These are phyloP conservation scores for Silurus aristotelis DNA, from an alignment of 2,797 vertebrate genomes.

Conservation along the genomic window DNA sequence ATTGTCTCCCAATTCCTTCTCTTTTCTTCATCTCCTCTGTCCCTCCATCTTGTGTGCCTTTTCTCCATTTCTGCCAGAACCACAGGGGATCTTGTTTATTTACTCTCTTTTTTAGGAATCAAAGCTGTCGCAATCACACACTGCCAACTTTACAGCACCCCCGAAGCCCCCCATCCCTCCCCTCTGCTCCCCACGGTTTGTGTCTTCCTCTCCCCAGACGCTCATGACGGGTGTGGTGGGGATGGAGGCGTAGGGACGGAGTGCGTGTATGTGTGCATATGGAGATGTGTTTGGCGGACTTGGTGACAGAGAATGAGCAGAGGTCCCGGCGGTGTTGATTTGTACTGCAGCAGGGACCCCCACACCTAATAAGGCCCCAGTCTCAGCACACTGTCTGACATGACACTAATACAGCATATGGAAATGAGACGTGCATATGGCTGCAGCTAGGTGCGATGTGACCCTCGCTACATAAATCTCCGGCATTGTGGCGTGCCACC, in stretches of 20 bases:
- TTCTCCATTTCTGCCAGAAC: slow-evolving; percentile 63
- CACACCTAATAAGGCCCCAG: slow-evolving; percentile 67
- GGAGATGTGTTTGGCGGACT: slow-evolving; percentile 54
- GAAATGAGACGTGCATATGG: slow-evolving; percentile 70
- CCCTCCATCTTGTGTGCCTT: slow-evolving; percentile 50
- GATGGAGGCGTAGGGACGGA: slow-evolving; percentile 33
- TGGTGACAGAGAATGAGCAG: slow-evolving; percentile 56
- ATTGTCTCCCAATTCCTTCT: slow-evolving; percentile 26
- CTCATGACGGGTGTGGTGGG: slow-evolving; percentile 33
- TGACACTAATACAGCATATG: slow-evolving; percentile 67
- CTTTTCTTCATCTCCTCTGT: slow-evolving; percentile 32
- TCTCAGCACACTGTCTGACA: slow-evolving; percentile 61
- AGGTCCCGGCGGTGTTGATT: slow-evolving; percentile 63
- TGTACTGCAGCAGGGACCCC: slow-evolving; percentile 68
- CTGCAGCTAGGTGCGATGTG: slow-evolving; percentile 55
- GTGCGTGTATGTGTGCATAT: slow-evolving; percentile 52
- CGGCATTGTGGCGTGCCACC: slow-evolving; percentile 44
- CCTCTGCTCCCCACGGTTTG: slow-evolving; percentile 14
- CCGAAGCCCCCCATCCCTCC: slow-evolving; percentile 58
- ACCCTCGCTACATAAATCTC: slow-evolving; percentile 59
- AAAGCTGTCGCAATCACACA: slow-evolving; percentile 85
- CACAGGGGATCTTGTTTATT: slow-evolving; percentile 93
- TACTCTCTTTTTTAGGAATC: slow-evolving; percentile 87
- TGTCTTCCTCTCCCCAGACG: slow-evolving; percentile 53
- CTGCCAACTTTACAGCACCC: slow-evolving; percentile 90